phyloP scores from a whole-genome alignment of 1,140 invertebrate genomes.

The Neelides sp. region DNA sequence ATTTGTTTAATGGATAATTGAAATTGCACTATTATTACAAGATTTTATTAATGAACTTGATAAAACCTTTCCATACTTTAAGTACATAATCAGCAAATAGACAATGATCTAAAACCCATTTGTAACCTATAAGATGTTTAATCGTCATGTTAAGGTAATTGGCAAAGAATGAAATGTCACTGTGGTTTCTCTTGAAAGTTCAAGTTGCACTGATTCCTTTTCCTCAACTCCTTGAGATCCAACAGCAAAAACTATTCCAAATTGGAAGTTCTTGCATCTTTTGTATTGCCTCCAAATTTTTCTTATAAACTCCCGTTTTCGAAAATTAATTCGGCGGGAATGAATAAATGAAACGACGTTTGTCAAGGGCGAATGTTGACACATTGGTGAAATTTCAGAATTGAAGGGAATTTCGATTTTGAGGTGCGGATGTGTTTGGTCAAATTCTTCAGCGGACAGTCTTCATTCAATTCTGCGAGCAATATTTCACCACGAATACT shows the following conservation, averaged over 20 bases:
- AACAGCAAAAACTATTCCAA: conserved; percentile 40
- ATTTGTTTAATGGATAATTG: conserved; percentile 41
- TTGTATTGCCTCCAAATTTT: conserved; percentile 50
- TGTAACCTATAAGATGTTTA: conserved; percentile 72
- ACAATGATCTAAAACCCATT: conserved; percentile 58
- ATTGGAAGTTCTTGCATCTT: conserved; percentile 38
- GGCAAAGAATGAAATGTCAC: conserved; percentile 65
- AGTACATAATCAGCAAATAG: conserved; percentile 53
- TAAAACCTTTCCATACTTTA: conserved; percentile 67
- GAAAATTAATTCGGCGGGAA: conserved; percentile 49
- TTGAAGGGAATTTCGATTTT: too few species aligned
- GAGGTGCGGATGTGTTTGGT: too few species aligned
- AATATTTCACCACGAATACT: too few species aligned
- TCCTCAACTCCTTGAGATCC: conserved; percentile 48
- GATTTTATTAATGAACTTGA: conserved; percentile 55
- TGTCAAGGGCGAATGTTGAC: too few species aligned
- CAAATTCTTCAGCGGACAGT: too few species aligned
- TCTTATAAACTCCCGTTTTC: conserved; percentile 48
- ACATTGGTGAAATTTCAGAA: too few species aligned
- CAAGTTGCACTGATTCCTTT: conserved; percentile 35
- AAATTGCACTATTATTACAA: conserved; percentile 50
- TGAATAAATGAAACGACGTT: conserved; percentile 52
- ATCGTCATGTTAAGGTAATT: conserved; percentile 73
- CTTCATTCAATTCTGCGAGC: too few species aligned
- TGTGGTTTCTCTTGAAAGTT: conserved; percentile 49